These are phyloP conservation scores for Hirundichthys speculiger DNA, from an alignment of 2,113 vertebrate species.

Conservation along the genomic window DNA sequence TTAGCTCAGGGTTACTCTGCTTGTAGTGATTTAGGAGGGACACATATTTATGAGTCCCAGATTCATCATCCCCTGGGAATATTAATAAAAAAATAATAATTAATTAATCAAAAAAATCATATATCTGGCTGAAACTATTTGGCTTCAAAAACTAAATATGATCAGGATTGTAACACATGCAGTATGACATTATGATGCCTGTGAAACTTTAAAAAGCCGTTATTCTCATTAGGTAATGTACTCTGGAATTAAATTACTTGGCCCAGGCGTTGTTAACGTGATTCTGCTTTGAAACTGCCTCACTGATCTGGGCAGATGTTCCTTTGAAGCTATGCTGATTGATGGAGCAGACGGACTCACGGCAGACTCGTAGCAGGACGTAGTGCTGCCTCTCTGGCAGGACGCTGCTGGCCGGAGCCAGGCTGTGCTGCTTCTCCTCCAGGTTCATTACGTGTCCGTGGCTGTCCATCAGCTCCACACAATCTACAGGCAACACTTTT, in stretches of 20 bases:
- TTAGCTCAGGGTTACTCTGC: conserved; percentile 69
- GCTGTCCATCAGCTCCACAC: conserved; percentile 76
- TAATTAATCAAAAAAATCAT: no score
- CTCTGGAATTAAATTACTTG: conserved; percentile 6
- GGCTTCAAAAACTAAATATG: neutral
- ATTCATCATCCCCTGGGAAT: conserved; percentile 51
- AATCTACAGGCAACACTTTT: conserved; percentile 40
- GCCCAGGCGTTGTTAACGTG: neutral
- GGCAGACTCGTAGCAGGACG: conserved; percentile 62
- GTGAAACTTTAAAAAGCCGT: neutral
- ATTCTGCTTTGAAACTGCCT: neutral
- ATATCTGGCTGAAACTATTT: neutral
- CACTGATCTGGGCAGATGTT: neutral
- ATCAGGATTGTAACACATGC: neutral
- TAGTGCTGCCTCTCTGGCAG: conserved; percentile 73
- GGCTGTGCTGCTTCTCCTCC: conserved; percentile 55
- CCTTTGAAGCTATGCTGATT: conserved; percentile 7
- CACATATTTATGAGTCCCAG: conserved; percentile 65
- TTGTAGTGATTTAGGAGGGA: conserved; percentile 65
- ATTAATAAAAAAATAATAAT: no score
- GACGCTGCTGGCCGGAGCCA: conserved; percentile 60
- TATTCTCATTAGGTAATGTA: neutral
- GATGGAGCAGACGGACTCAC: conserved; percentile 60
- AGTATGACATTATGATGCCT: neutral
- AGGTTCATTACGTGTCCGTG: conserved; percentile 68